A percentile compares a stretch with the other conserved stretches of the same genome.
Evolutionary conservation across 2,797 vertebrate genomes (phyloP).

Genomic region (Pyrocephalus nanus): DNA sequence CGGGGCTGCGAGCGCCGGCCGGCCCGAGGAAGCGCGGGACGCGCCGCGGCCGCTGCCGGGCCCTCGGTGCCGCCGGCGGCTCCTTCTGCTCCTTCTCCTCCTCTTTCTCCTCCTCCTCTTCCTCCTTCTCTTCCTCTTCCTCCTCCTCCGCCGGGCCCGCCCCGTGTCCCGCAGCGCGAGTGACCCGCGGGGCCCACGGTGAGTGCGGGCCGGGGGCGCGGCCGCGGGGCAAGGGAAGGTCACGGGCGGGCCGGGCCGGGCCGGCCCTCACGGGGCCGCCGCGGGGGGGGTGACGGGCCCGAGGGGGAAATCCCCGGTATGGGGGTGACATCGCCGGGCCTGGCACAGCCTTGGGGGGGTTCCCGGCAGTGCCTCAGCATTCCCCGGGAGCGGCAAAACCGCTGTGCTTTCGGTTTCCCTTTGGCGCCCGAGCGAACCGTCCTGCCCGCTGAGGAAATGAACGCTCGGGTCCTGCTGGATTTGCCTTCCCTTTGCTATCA

Average conservation of each 20-base stretch:
- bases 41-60: background rate
- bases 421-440: too few species aligned
- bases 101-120: too few species aligned
- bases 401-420: background rate
- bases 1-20: background rate
- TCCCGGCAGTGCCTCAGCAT: accelerated
- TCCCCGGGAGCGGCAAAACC: background rate
- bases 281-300: background rate
- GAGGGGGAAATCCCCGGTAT: background rate
- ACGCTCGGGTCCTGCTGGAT: accelerated
- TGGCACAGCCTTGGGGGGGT: background rate
- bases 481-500: too few species aligned
- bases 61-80: accelerated
- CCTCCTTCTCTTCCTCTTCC: too few species aligned
- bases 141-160: background rate
- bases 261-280: background rate
- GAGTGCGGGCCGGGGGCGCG: background rate
- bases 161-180: background rate
- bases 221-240: constrained; percentile 1
- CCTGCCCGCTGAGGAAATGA: too few species aligned
- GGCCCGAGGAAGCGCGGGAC: background rate
- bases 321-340: background rate
- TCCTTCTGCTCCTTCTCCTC: background rate
- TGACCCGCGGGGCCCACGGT: background rate
- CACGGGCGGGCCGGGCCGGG: background rate